Evolutionary conservation across 37 sponge, comb jelly and placozoan species (phyloP), one percentile per base, ranked within the genome.

Genomic region (Tethya wilhelma): DNA sequence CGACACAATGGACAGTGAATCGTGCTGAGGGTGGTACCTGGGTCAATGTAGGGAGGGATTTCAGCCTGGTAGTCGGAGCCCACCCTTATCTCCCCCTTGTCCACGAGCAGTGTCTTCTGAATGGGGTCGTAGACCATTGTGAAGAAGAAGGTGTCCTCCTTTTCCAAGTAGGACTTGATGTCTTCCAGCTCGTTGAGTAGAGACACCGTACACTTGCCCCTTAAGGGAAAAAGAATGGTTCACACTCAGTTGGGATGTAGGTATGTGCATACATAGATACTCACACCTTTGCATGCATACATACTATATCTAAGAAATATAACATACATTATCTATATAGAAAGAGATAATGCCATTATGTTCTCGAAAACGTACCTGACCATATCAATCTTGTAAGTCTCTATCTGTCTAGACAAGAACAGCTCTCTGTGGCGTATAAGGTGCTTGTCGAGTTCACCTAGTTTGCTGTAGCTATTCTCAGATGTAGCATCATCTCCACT

Each of bases 91-190:
- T 91, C 89, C 64, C 91, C 93, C 43, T 94, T 94, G 77, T 97
- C 97, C 49, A 89, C 92, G 44, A 93, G 58, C 29, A 97, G 93
- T 25, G 92, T 94, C 73, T 88, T 88, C 81, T 75, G 88, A 62
- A 82, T 94, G 28, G 95, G 95, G 74, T 97, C 97, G 71, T 89
- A 97, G 33, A 97, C 92, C 92, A 97, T 91, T 39, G 95, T 72
- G 71, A 93, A 97, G 82, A 83, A 97, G 81, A 97, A 97, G 60
- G 80, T 84, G 80, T 97, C 95, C 74, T 97, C 95, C 37, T 82
- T 82, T 53, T 85, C 81, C 38, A 97, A 73, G 74, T 94, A 97
- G 23, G 69, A 56, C 2, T 43, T 12, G 38, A 94, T 44, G 29
- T 87, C 89, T 53, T 97, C 97, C 69, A 94, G 75, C 59, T 97